Base-by-base conservation (phyloP, 2,113 vertebrate species). In the Equus quagga region DNA sequence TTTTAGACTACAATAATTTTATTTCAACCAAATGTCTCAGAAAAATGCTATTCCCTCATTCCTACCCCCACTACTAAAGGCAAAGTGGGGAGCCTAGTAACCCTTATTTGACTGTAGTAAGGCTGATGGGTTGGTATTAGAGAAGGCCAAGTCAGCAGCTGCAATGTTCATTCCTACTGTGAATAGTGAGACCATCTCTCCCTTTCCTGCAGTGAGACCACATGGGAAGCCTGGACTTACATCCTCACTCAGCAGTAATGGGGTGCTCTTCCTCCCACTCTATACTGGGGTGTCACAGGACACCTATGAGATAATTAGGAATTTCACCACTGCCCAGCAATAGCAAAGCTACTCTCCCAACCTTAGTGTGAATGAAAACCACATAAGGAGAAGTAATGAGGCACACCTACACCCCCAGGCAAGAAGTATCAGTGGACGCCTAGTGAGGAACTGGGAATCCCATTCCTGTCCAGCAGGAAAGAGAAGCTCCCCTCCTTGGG, bases 401-500 rank as follows among this genome's bases (percentile, higher is more conserved):
- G 6, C 21, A 58, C 5, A 6, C 10, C 9, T 41, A 12, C 18
- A 4, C 15, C 19, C n/a, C 26, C 3, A 31, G 1, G 23, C 24
- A 60, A 31, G 4, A 56, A 75, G 44, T 18, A 26, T 60, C 41
- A 54, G 8, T 69, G n/a, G 67, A 54, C 26, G 8, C 24, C 23
- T 46, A 28, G 15, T n/a, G 12, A 86, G 24, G 17, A 81, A 1
- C 2, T 33, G 46, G 4, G 36, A 33, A 51, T 28, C 15, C 33
- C 6, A 31, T 1, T 46, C 33, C 23, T 36, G 31, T 56, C 62
- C 12, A 84, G 11, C 33, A 56, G 5, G 58, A 64, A 28, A n/a
- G 44, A 78, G 11, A 1, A 54, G 28, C 44, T 65, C 1, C 3
- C 18, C 21, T 11, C 8, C 72, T 84, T 31, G 49, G 18, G 7